phyloP scores from a whole-genome alignment of 2,888 invertebrate species.

The Balanococcus diminutus region DNA sequence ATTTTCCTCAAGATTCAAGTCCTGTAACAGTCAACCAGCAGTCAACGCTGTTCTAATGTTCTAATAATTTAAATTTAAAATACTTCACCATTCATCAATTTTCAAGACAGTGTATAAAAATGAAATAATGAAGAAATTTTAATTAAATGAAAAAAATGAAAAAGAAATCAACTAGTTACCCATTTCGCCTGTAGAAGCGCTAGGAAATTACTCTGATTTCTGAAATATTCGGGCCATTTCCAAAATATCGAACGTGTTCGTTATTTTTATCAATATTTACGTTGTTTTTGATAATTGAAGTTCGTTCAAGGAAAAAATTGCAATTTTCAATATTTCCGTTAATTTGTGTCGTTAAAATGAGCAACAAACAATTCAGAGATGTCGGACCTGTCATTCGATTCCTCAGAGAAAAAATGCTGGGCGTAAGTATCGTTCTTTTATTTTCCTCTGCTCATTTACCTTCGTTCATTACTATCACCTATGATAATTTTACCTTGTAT shows the following conservation, averaged over 20 bases:
- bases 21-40: too few relatives aligned
- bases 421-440: slow-evolving; percentile 17
- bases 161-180: not conserved
- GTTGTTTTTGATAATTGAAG: not conserved
- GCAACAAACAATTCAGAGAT: not conserved
- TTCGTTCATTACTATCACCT: not conserved
- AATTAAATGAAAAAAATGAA: not conserved
- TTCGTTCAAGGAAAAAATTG: not conserved
- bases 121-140: too few relatives aligned
- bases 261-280: slow-evolving; percentile 24
- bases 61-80: too few relatives aligned
- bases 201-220: too few relatives aligned
- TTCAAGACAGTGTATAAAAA: too few relatives aligned
- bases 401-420: not conserved
- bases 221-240: not conserved
- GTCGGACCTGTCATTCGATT: not conserved
- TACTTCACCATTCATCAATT: too few relatives aligned
- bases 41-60: too few relatives aligned
- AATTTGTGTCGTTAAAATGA: not conserved
- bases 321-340: not conserved
- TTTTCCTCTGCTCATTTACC: not conserved
- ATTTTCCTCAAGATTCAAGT: too few relatives aligned
- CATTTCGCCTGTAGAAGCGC: not conserved
- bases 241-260: not conserved
- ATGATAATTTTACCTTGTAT: not conserved